A percentile compares a stretch with the other conserved stretches of the same genome.
Conservation (phyloP, 2,113 vertebrate species). For the Syngnathus typhle region DNA sequence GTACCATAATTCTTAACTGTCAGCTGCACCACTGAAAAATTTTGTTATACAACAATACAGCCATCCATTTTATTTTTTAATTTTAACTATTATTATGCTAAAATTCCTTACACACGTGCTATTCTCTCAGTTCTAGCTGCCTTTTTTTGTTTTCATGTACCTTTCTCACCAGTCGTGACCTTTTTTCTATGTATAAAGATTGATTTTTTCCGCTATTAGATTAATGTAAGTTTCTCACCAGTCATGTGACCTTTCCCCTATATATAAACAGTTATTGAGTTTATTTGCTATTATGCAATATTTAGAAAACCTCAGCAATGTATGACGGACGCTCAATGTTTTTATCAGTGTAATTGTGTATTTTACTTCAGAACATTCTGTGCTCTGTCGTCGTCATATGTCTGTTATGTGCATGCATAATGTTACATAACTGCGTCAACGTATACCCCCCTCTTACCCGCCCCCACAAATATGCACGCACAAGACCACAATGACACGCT, state of each 20-base stretch:
- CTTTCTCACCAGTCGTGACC: neutral
- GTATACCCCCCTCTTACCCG: neutral
- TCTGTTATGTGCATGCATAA: slow-evolving; percentile 33
- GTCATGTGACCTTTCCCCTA: neutral
- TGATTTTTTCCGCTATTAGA: neutral
- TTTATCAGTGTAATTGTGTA: neutral
- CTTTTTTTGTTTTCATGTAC: neutral
- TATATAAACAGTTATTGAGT: neutral
- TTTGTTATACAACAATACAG: no score
- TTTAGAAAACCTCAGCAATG: neutral
- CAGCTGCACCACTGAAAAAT: no score
- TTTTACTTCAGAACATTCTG: slow-evolving; percentile 22
- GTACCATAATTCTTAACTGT: slow-evolving; percentile 10
- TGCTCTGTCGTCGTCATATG: slow-evolving; percentile 19
- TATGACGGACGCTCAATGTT: neutral
- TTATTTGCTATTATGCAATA: neutral
- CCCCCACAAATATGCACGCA: neutral
- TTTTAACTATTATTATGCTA: neutral
- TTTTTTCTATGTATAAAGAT: neutral
- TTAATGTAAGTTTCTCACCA: neutral
- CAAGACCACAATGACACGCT: slow-evolving; percentile 7
- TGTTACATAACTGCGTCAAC: slow-evolving; percentile 40
- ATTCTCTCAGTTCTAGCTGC: neutral
- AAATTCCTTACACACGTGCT: neutral
- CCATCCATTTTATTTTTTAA: no score